phyloP scores from a whole-genome alignment of 2,797 vertebrate genomes.

The Tinamus major region DNA sequence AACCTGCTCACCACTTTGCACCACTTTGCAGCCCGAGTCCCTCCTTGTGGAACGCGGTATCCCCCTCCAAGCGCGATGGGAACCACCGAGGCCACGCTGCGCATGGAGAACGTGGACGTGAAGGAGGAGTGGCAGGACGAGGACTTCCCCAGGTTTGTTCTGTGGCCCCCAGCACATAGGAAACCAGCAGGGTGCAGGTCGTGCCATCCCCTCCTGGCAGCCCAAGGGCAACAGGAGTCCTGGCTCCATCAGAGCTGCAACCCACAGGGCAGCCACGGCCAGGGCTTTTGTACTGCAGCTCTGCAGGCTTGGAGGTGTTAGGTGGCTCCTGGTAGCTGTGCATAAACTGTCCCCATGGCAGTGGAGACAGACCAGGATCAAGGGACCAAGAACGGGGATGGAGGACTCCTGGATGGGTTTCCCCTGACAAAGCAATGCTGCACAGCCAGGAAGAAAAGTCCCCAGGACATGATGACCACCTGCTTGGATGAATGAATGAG shows the following conservation, averaged over 20 bases:
- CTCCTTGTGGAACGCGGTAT: neutral
- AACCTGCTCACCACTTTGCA: neutral
- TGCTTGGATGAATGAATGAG: neutral
- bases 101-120: slow-evolving; percentile 90
- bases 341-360: neutral
- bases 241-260: neutral
- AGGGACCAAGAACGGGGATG: neutral
- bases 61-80: slow-evolving; percentile 82
- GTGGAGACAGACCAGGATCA: neutral
- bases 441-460: neutral
- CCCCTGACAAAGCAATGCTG: neutral
- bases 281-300: neutral
- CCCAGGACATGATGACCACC: rapidly evolving
- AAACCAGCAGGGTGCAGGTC: neutral
- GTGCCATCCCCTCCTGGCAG: neutral
- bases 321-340: neutral
- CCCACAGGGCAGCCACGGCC: neutral
- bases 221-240: neutral
- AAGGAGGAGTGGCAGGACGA: slow-evolving; percentile 96
- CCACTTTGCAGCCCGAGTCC: neutral
- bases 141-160: slow-evolving; percentile 89
- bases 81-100: slow-evolving; percentile 89
- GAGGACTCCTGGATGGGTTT: rapidly evolving
- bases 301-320: rapidly evolving
- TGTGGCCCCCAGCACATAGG: neutral